Base-by-base conservation (phyloP, 2,888 invertebrate species). In the Synergus japonicus region DNA sequence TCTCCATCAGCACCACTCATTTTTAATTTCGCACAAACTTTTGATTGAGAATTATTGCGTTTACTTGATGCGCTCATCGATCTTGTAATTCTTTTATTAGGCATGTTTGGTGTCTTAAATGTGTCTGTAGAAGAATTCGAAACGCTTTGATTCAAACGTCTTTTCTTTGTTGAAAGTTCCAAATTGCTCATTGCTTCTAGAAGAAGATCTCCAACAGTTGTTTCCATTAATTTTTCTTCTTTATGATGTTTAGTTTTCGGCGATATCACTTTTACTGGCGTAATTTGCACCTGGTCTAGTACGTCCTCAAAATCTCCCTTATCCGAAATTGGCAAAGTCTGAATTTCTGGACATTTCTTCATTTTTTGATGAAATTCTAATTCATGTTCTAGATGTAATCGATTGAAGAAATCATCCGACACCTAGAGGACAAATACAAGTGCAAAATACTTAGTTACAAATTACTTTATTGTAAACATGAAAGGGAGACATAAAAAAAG, bases 171-270 rank as follows among this genome's bases (percentile, higher is more conserved):
- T 12, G 85, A 86, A 12, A 88, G 63, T 15, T 89, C 84, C 13
- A 89, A 82, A n/a, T 83, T 84, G 8, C 49, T 83, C 80, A 86
- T 83, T 13, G 87, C 87, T 64, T 87, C 86, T 1, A 66, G 79
- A 0, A 89, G 80, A 29, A 87, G 80, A 54, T 87, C 82, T 5
- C 88, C 85, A 8, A 87, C 85, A 4, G 87, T 87, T 13, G 82
- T 84, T 66, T 79, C 79, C 18, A 44, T 37, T 10, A 80, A 69
- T 13, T 84, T 85, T 22, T 82, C 46, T 15, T 73, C 84, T 13
- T 83, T 84, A 13, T 79, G 65, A 5, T 77, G 80, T 9, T 78
- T 79, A 0, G 22, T 29, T 67, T 78, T 81, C 0, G 88, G 86
- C 4, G 85, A 88, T 13, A 86, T 79, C 12, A 86, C 80, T 10